Conservation (phyloP, 2,888 invertebrate genomes). For the Axea sp. region DNA sequence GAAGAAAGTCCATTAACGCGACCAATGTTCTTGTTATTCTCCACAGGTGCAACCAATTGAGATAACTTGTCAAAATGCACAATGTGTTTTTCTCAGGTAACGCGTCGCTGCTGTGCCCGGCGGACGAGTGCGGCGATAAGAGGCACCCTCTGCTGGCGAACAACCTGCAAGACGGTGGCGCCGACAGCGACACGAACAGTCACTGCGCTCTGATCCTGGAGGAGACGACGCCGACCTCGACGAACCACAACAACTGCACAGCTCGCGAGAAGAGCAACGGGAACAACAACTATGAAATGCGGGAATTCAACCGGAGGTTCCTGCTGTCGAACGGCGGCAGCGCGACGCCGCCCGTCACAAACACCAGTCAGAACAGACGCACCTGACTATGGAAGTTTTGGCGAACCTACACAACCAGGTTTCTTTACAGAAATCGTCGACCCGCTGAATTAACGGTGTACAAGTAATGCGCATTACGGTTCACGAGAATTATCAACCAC, state of each 20-base stretch:
- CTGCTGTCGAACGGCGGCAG: slow-evolving; percentile 74
- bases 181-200: slow-evolving; percentile 83
- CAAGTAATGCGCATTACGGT: slow-evolving; percentile 65
- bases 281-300: slow-evolving; percentile 89
- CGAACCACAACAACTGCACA: slow-evolving; percentile 71
- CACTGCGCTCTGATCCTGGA: slow-evolving; percentile 81
- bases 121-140: slow-evolving; percentile 79
- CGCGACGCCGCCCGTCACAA: slow-evolving; percentile 80
- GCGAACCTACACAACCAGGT: slow-evolving; percentile 75
- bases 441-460: slow-evolving; percentile 72
- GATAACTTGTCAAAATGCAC: too few species aligned
- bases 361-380: slow-evolving; percentile 78
- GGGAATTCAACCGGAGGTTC: slow-evolving; percentile 83
- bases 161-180: slow-evolving; percentile 79
- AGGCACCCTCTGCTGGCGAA: slow-evolving; percentile 74
- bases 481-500: slow-evolving; percentile 21
- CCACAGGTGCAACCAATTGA: too few species aligned
- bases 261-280: slow-evolving; percentile 84
- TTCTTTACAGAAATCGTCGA: slow-evolving; percentile 75
- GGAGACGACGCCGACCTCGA: slow-evolving; percentile 78
- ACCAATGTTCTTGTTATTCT: too few species aligned
- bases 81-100: too few species aligned
- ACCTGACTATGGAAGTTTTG: slow-evolving; percentile 79
- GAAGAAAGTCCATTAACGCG: too few species aligned
- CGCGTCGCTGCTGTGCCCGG: slow-evolving; percentile 72